A percentile compares a stretch with the other conserved stretches of the same genome.
phyloP scores from a whole-genome alignment of 2,888 invertebrate species.

The Rotaria sp. region DNA sequence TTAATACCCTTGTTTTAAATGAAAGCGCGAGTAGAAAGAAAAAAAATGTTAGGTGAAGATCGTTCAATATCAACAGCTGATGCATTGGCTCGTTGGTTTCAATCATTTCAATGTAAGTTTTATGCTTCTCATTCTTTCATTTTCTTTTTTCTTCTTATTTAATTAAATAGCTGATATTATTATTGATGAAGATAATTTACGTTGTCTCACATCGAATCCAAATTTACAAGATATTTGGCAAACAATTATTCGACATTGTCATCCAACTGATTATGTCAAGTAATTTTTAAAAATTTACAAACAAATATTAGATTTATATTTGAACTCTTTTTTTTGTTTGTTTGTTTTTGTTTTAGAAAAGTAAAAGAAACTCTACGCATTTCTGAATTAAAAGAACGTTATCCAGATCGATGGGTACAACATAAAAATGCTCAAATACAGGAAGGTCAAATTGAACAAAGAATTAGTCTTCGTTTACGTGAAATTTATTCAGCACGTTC shows the following conservation, averaged over 20 bases:
- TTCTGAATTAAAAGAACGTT: background rate
- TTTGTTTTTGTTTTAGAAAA: background rate
- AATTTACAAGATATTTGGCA: background rate
- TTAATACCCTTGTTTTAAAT: too few species aligned
- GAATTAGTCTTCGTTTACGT: background rate
- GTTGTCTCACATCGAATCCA: background rate
- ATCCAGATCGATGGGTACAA: background rate
- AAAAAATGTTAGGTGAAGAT: too few species aligned
- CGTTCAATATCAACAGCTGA: too few species aligned
- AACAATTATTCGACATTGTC: background rate
- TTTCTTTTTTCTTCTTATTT: too few species aligned
- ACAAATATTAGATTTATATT: background rate
- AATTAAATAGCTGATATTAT: too few species aligned
- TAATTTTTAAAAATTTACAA: background rate
- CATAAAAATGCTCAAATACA: constrained; percentile 2
- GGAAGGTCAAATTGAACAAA: background rate
- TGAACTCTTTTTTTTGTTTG: background rate
- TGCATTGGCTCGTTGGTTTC: too few species aligned
- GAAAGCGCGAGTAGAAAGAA: too few species aligned
- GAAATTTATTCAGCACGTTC: background rate
- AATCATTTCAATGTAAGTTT: too few species aligned
- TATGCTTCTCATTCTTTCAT: too few species aligned
- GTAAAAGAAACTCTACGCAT: background rate
- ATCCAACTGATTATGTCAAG: background rate
- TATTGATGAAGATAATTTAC: background rate